phyloP scores from a whole-genome alignment of 2,888 invertebrate species.

The Drosophila merina region DNA sequence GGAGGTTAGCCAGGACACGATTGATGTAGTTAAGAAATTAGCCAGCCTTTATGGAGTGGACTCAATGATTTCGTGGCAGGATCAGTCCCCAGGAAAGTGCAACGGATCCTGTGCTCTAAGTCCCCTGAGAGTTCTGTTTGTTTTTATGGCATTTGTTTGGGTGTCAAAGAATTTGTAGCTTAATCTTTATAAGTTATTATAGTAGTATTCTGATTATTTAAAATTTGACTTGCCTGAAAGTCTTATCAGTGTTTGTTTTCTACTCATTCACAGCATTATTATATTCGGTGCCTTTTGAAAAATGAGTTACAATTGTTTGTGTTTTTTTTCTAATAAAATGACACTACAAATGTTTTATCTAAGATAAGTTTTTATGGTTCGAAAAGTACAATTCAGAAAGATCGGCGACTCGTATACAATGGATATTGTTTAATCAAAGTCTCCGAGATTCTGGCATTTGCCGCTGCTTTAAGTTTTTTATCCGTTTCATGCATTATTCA shows the following conservation, averaged over 20 bases:
- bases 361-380: background rate
- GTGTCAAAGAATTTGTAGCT: background rate
- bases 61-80: slow-evolving; percentile 47
- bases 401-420: background rate
- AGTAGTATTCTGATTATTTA: slow-evolving; percentile 1
- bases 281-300: slow-evolving; percentile 2
- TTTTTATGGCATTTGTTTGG: background rate
- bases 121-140: slow-evolving; percentile 5
- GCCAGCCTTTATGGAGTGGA: slow-evolving; percentile 18
- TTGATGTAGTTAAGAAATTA: slow-evolving; percentile 4
- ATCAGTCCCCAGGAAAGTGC: slow-evolving; percentile 48
- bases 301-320: background rate
- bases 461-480: background rate
- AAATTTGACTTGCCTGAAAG: slow-evolving; percentile 1
- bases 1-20: slow-evolving; percentile 13
- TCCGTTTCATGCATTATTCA: background rate
- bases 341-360: background rate
- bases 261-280: background rate
- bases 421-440: background rate
- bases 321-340: background rate
- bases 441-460: background rate
- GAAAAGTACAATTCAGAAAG: background rate
- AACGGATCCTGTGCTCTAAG: slow-evolving; percentile 30
- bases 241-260: slow-evolving; percentile 19
- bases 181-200: background rate